phyloP scores from a whole-genome alignment of 2,113 vertebrate genomes.

The Crotalus tigris region DNA sequence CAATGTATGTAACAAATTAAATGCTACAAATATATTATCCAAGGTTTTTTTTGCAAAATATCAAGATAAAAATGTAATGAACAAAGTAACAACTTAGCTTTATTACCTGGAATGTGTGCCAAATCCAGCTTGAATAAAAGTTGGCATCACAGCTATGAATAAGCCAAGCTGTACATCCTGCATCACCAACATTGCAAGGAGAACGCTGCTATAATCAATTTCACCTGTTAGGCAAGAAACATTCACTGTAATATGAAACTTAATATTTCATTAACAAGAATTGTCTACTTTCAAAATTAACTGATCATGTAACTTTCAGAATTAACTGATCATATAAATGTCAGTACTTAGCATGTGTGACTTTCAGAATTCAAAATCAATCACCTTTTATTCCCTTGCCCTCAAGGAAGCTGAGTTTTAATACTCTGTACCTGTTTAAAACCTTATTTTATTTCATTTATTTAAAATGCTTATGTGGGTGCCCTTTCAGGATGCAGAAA shows the following conservation, averaged over 20 bases:
- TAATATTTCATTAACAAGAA: not conserved
- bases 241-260: not conserved
- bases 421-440: not conserved
- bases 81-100: not conserved
- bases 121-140: slow-evolving; percentile 85
- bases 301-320: not conserved
- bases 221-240: slow-evolving; percentile 74
- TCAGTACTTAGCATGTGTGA: not conserved
- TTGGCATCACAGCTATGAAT: slow-evolving; percentile 92
- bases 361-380: not conserved
- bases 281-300: not conserved
- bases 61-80: not conserved
- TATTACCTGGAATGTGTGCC: slow-evolving; percentile 77
- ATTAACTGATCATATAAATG: not conserved
- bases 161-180: slow-evolving; percentile 96
- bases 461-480: not conserved
- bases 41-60: not conserved
- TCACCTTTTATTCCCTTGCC: not conserved
- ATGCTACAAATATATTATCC: not conserved
- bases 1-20: not conserved
- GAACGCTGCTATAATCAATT: slow-evolving; percentile 87
- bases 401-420: not conserved
- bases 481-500: not conserved
- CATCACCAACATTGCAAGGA: slow-evolving; percentile 94
- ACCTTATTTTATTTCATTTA: not conserved